Percentiles rank a stretch among this genome's conserved stretches.
Evolutionary conservation across 2,888 invertebrate species (phyloP).

Genomic region (Brenthis hecate): DNA sequence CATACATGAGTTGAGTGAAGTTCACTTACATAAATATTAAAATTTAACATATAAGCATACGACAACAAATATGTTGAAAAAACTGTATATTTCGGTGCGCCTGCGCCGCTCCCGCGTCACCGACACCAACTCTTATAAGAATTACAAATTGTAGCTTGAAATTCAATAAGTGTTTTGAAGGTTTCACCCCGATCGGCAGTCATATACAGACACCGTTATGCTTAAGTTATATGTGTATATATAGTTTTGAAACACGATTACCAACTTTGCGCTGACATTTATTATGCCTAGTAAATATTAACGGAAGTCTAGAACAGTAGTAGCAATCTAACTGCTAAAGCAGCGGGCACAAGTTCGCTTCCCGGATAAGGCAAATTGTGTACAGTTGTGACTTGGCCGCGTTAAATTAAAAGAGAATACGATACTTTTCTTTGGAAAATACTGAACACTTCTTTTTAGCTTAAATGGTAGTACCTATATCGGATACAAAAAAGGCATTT

Average conservation of each 20-base stretch:
- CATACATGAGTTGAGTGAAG: neutral
- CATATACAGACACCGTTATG: conserved; percentile 42
- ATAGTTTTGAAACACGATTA: neutral
- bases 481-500: too few relatives aligned
- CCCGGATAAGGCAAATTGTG: too few relatives aligned
- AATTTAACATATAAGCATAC: conserved; percentile 18
- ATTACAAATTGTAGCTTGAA: conserved; percentile 55
- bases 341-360: too few relatives aligned
- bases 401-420: too few relatives aligned
- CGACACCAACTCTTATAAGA: conserved; percentile 47
- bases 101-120: conserved; percentile 39
- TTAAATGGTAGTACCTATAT: too few relatives aligned
- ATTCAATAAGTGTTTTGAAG: conserved; percentile 55
- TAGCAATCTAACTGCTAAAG: neutral
- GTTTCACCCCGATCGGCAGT: conserved; percentile 42
- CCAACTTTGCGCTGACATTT: neutral
- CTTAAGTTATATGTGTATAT: conserved; percentile 22
- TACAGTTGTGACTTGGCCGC: too few relatives aligned
- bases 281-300: neutral
- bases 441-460: too few relatives aligned
- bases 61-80: conserved; percentile 27
- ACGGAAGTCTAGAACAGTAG: neutral
- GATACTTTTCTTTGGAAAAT: too few relatives aligned
- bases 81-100: conserved; percentile 31
- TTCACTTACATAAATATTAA: conserved; percentile 1